Percentiles rank a stretch among this genome's conserved stretches.
Evolutionary conservation across 2,797 vertebrate species (phyloP).

Genomic region (Buceros bicornis): DNA sequence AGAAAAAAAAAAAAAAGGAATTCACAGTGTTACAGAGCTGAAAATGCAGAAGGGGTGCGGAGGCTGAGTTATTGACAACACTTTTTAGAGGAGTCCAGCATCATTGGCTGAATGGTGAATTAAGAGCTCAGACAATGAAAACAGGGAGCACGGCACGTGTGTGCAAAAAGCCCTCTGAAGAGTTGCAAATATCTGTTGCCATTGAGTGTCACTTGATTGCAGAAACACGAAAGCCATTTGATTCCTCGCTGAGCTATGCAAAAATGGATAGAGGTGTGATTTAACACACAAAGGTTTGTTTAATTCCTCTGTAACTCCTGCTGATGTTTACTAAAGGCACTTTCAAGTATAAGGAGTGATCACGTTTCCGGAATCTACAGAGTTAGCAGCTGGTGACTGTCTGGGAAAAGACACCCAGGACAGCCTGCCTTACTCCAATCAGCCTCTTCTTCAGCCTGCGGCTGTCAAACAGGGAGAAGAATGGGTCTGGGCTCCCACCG

Average conservation of each 20-base stretch:
- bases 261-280: not conserved
- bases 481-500: fast-evolving
- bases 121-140: not conserved
- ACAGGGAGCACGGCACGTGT: not conserved
- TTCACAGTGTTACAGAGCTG: not conserved
- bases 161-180: not conserved
- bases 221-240: not conserved
- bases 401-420: not conserved
- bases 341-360: not conserved
- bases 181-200: not conserved
- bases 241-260: not conserved
- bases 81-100: not conserved
- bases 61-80: not conserved
- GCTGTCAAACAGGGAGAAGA: not conserved
- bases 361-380: not conserved
- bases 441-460: not conserved
- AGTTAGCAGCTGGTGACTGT: not conserved
- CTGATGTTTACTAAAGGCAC: not conserved
- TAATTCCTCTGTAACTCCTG: not conserved
- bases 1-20: not conserved
- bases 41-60: not conserved
- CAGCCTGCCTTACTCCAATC: not conserved
- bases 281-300: not conserved
- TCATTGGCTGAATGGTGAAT: not conserved
- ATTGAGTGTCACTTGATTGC: not conserved